Evolutionary conservation across 2,888 invertebrate genomes (phyloP), one percentile per base, ranked within the genome.

Genomic region (Lepeophtheirus nordmannii): DNA sequence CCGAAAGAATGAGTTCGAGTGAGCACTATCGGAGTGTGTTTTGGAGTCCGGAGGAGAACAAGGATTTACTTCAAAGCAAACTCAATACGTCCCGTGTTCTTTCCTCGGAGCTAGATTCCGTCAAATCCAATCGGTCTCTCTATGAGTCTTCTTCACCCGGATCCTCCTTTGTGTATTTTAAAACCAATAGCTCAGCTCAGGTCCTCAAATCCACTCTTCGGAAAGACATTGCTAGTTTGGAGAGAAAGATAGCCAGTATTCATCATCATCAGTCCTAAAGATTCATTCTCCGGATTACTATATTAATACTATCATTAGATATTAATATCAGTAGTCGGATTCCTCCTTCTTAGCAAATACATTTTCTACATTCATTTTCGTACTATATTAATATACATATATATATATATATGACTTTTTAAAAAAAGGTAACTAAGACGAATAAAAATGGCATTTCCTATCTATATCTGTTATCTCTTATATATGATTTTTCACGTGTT

Each of bases 1-100:
- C 7, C 7, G 30, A 30, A 30, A 30, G 30, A 30, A 30, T 30
- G 30, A 30, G 30, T 30, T 30, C 30, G 2, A 30, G 30, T 7
- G 3, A 30, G 7, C 30, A 30, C 30, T 30, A 30, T 30, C 30
- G 30, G 7, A 30, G 30, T 30, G 30, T 30, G 2, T 17, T 46
- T 46, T 46, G 53, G 53, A 46, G 53, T 46, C 53, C 53, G 8
- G 53, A 46, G 8, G 53, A 46, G 17, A 46, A 17, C 53, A 46
- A 46, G 8, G 53, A 2, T 5, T n/a, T 17, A n/a, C 53, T n/a
- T n/a, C n/a, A 46, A 8, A 14, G 53, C 17, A 46, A 46, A n/a
- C 53, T 46, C 53, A 46, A 46, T 17, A 46, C 53, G 14, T 46
- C 53, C 53, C 53, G 53, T 17, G 53, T 46, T 17, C 53, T 46